Conservation (phyloP, 2,113 vertebrate genomes). For the Gulo gulo region DNA sequence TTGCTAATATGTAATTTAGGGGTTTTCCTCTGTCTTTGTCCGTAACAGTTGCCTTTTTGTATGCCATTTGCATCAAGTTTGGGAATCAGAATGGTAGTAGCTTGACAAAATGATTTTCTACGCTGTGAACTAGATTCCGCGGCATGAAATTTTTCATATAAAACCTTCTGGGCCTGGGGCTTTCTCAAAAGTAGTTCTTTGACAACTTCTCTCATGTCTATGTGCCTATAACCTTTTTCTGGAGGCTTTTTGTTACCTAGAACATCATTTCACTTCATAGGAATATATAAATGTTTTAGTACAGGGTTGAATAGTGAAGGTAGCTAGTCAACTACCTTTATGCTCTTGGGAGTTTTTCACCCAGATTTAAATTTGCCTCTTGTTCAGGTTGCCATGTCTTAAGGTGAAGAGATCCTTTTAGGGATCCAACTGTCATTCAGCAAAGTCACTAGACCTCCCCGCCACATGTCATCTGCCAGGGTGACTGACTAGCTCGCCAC, state of each 20-base stretch:
- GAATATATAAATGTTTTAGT: background rate
- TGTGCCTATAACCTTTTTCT: background rate
- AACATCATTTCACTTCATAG: background rate
- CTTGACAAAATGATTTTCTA: background rate
- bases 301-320: background rate
- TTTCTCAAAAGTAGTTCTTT: slow-evolving; percentile 1
- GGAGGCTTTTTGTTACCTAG: background rate
- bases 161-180: background rate
- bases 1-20: background rate
- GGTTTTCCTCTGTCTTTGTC: background rate
- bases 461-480: background rate
- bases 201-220: background rate
- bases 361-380: slow-evolving; percentile 51
- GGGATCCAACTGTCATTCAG: background rate
- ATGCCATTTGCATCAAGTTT: background rate
- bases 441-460: background rate
- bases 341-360: slow-evolving; percentile 45
- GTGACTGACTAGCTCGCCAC: background rate
- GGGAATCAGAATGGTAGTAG: background rate
- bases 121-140: background rate
- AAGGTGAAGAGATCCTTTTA: slow-evolving; percentile 7
- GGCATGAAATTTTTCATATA: background rate
- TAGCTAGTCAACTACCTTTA: slow-evolving; percentile 48
- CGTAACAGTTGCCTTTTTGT: background rate
- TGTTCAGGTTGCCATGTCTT: slow-evolving; percentile 15